Evolutionary conservation across 2,888 invertebrate genomes (phyloP), one percentile per base, ranked within the genome.

Genomic region (Thymelicus sylvestris): DNA sequence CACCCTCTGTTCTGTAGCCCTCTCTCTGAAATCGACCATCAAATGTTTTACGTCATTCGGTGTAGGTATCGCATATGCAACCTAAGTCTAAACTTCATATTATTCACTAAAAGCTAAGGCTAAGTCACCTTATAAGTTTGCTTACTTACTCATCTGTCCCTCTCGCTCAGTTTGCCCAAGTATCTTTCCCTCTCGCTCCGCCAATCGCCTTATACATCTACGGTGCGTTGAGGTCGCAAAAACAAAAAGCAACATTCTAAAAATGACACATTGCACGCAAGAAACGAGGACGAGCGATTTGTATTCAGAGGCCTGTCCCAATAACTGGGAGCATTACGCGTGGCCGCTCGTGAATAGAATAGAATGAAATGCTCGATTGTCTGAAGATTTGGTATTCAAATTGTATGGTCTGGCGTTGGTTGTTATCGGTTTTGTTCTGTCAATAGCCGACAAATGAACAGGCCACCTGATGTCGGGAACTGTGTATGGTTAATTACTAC

Each of bases 261-360:
- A 52, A 52, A 52, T 52, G 50, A 52, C 50, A 52, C 50, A 52
- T 52, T 52, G 50, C 50, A 52, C 15, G 0, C 15, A 52, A 7
- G 50, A 52, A 52, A 52, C 19, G 50, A 52, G 50, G 50, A 52
- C 50, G 50, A 19, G 50, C 50, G 7, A 52, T 52, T 52, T 52
- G 50, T 52, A 52, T 55, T 55, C 55, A 55, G 10, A 55, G 55
- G 55, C 55, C 55, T 55, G 55, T 19, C 24, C 55, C 55, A 55
- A 55, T 55, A 55, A 55, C 55, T 55, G 24, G 24, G 55, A 24
- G 10, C 55, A 55, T 55, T 55, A 55, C 55, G 55, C 24, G 10
- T 55, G 55, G 24, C 55, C 19, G 55, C 24, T 24, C 55, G 55
- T 55, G 55, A 55, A 55, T 55, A 55, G 55, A 55, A 55, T 55